Evolutionary conservation across 2,888 invertebrate species (phyloP), one percentile per base, ranked within the genome.

Genomic region (Volucella inflata): DNA sequence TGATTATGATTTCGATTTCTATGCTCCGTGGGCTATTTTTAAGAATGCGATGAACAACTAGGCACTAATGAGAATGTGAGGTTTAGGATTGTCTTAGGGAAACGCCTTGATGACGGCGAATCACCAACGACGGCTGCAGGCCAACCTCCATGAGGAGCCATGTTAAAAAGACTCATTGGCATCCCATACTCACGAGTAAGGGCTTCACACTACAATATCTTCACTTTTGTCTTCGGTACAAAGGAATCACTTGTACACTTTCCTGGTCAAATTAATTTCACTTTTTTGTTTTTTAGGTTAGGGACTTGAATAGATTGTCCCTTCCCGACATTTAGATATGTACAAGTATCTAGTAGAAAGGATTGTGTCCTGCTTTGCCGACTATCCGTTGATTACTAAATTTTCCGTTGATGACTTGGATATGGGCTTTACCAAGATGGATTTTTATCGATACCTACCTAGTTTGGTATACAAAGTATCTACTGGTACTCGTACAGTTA

Each of bases 101-200:
- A 72, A 77, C 84, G 72, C 85, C 81, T 76, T 64, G 55, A 30
- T 30, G 30, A 38, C 55, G 48, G 70, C 44, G 71, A 65, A 21
- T 42, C 72, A 40, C 60, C 67, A 42, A 46, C 48, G 38, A 46
- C 48, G 38, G 53, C 21, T 68, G 44, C 42, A 17, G 30, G 11
- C 40, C 42, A 77, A 57, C 85, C 85, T 16, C 85, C 85, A 38
- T 85, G 81, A 16, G 85, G 81, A 62, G 85, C 81, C 85, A 85
- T 85, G 10, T 46, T 55, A 64, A 21, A 17, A 9, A 17, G 50
- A 38, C 11, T 70, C 70, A 70, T 59, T 59, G 70, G 36, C 44
- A 55, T 30, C 46, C 30, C 70, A 59, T 68, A 55, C 17, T 14
- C 40, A 57, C 38, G 12, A 38, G 16, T 40, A 62, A 30, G 11